Conservation (phyloP, 2,888 invertebrate species). For the Caenorhabditis japonica region DNA sequence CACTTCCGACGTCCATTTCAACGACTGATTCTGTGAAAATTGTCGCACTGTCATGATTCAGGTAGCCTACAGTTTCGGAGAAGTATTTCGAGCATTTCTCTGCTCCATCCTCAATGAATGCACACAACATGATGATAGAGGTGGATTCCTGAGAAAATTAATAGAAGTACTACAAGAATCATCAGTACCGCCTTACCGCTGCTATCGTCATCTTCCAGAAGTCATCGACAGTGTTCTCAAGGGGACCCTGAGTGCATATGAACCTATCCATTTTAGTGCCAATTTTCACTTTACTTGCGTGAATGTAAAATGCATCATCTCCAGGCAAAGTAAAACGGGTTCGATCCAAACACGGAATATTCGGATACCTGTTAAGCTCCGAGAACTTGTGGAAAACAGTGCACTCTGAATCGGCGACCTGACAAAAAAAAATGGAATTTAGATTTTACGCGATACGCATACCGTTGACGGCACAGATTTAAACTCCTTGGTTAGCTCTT, state of each 20-base stretch:
- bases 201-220: slow-evolving; percentile 36
- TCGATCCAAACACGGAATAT: slow-evolving; percentile 37
- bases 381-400: neutral
- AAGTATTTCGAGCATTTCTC: slow-evolving; percentile 42
- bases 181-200: neutral
- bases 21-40: slow-evolving; percentile 17
- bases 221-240: slow-evolving; percentile 25
- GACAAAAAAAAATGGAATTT: neutral
- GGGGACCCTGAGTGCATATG: slow-evolving; percentile 39
- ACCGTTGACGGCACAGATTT: slow-evolving; percentile 6
- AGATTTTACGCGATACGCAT: neutral
- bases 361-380: slow-evolving; percentile 25
- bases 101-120: slow-evolving; percentile 22
- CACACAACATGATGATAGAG: slow-evolving; percentile 34
- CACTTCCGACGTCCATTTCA: slow-evolving; percentile 4
- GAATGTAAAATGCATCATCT: slow-evolving; percentile 36
- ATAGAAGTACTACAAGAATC: neutral
- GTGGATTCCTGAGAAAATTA: slow-evolving; percentile 9
- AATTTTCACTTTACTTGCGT: slow-evolving; percentile 27
- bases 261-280: slow-evolving; percentile 27
- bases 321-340: slow-evolving; percentile 25
- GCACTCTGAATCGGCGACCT: slow-evolving; percentile 17
- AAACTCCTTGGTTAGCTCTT: slow-evolving; percentile 15
- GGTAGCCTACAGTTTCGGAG: slow-evolving; percentile 4
- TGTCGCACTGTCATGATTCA: slow-evolving; percentile 6